Base-by-base conservation (phyloP, 2,888 invertebrate genomes). In the Oscheius sp. region DNA sequence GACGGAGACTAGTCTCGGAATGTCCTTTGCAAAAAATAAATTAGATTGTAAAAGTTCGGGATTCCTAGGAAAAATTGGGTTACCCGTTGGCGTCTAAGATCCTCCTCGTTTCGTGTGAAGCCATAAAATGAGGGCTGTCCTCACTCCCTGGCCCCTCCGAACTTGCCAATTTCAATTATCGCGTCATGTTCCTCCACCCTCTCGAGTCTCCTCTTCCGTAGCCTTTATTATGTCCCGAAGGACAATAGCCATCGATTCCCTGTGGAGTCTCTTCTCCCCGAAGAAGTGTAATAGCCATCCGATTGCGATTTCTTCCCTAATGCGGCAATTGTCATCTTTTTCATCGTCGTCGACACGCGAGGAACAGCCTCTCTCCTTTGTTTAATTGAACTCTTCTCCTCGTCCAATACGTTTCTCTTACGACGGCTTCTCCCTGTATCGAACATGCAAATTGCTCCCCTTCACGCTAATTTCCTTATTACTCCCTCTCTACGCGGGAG, bases 261-360 rank as follows among this genome's bases (percentile, higher is more conserved):
- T 14, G 22, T n/a, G n/a, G n/a, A n/a, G n/a, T n/a, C n/a, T n/a
- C n/a, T n/a, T n/a, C n/a, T n/a, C n/a, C n/a, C n/a, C n/a, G n/a
- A n/a, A n/a, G n/a, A 26, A 30, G 50, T 54, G 54, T 54, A 54
- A 54, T 54, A 24, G 54, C 54, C 54, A 54, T 54, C 54, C 54
- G 54, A 54, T 54, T 54, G 30, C n/a, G 32, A 32, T 54, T 32
- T 32, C 32, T 32, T 32, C 33, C 54, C 54, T 54, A 54, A 54
- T 54, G 32, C 54, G 33, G 54, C 54, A 54, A 54, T 54, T 54
- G 54, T 54, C 54, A 36, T 20, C 54, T 41, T 14, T n/a, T 36
- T 54, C 54, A 12, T 17, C 57, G 41, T 28, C 44, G 44, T 41
- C 26, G n/a, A 41, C 44, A 41, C 57, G 57, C 36, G 57, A 41